Conservation (phyloP, 1,140 invertebrate genomes). For the Dolichoris vasculosae region DNA sequence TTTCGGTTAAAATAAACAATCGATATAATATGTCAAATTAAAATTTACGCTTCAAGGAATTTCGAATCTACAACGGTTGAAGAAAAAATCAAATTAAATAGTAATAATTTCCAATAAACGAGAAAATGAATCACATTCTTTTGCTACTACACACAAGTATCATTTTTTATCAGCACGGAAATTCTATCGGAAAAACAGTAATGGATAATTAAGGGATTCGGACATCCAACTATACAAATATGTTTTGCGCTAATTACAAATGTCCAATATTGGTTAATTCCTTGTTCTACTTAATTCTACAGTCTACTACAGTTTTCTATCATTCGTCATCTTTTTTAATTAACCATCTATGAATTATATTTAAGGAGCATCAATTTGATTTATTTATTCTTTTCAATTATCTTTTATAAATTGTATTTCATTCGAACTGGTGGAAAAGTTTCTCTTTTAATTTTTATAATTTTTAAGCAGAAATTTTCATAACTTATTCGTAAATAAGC, state of each 20-base stretch:
- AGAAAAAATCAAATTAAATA: not conserved
- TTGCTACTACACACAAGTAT: not conserved
- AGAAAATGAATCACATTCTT: conserved; percentile 3
- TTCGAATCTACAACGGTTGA: not conserved
- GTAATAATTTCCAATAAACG: not conserved
- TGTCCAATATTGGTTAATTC: conserved; percentile 26
- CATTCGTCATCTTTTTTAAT: not conserved
- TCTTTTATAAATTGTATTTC: not conserved
- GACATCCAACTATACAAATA: conserved; percentile 42
- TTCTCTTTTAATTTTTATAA: not conserved
- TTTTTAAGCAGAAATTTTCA: too few relatives aligned
- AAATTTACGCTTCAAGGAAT: not conserved
- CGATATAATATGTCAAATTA: not conserved
- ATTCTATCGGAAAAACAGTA: not conserved
- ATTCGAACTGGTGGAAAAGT: conserved; percentile 31
- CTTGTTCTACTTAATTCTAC: conserved; percentile 22
- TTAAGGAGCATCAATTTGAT: not conserved
- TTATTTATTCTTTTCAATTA: not conserved
- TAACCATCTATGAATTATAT: not conserved
- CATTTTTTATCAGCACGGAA: not conserved
- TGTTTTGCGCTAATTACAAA: conserved; percentile 35
- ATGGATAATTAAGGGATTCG: not conserved
- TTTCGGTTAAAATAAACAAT: not conserved
- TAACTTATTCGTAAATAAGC: too few relatives aligned
- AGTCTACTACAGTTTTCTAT: conserved; percentile 4